These are phyloP conservation scores for Crocidura indochinensis DNA, from an alignment of 2,797 vertebrate genomes.

Conservation along the genomic window DNA sequence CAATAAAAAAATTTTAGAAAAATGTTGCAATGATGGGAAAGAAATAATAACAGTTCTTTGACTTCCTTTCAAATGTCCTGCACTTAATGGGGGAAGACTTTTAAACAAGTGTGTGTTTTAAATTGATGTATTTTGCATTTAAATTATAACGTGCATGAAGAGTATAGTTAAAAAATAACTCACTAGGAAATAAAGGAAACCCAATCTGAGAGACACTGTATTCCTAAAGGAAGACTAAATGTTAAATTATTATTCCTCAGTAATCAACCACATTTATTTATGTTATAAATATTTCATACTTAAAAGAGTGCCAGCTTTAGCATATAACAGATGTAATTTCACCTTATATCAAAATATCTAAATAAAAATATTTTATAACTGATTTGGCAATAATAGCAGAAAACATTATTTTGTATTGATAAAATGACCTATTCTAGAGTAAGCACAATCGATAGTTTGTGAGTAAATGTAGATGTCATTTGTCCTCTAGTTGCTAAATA, in stretches of 20 bases:
- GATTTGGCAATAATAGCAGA: constrained; percentile 29
- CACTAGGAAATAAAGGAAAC: constrained; percentile 40
- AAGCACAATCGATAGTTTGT: constrained; percentile 49
- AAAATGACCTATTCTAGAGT: constrained; percentile 35
- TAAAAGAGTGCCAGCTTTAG: background rate
- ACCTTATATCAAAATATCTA: constrained; percentile 57
- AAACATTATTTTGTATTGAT: background rate
- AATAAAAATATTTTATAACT: constrained; percentile 48
- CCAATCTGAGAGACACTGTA: background rate
- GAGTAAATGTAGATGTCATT: constrained; percentile 51
- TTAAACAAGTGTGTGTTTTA: constrained; percentile 60
- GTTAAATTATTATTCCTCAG: constrained; percentile 51
- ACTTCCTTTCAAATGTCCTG: constrained; percentile 18
- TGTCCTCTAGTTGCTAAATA: constrained; percentile 34
- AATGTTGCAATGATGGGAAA: too few species aligned
- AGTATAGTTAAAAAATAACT: constrained; percentile 33
- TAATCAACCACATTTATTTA: constrained; percentile 48
- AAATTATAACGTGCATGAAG: constrained; percentile 62
- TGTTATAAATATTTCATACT: constrained; percentile 40
- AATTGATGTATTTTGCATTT: constrained; percentile 28
- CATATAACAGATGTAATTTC: constrained; percentile 57
- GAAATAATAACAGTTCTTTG: background rate
- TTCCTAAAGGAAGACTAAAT: constrained; percentile 45
- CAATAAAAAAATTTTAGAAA: too few species aligned
- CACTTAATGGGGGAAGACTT: constrained; percentile 27